These are phyloP conservation scores for Drosophila bunnanda DNA, from an alignment of 2,888 invertebrate species.

Conservation along the genomic window DNA sequence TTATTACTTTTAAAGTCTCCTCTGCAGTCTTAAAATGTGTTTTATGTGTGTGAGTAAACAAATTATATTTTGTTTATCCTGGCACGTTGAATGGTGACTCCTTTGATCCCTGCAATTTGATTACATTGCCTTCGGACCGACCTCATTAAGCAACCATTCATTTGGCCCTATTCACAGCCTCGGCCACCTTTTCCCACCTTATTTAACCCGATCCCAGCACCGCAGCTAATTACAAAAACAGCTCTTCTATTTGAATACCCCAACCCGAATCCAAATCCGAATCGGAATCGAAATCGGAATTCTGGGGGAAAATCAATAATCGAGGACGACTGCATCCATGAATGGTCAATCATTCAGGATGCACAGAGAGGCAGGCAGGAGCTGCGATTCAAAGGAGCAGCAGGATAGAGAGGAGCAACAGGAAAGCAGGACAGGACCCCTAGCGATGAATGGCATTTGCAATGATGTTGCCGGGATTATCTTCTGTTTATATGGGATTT, in stretches of 20 bases:
- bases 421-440: slow-evolving; percentile 37
- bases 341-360: slow-evolving; percentile 38
- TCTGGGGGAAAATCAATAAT: slow-evolving; percentile 40
- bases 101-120: slow-evolving; percentile 23
- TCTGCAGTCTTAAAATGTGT: too few species aligned
- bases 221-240: slow-evolving; percentile 63
- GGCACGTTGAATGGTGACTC: background rate
- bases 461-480: slow-evolving; percentile 71
- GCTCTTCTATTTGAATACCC: slow-evolving; percentile 56
- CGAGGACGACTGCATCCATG: slow-evolving; percentile 40
- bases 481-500: slow-evolving; percentile 78
- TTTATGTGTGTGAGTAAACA: background rate
- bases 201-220: slow-evolving; percentile 7
- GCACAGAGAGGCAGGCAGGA: slow-evolving; percentile 3
- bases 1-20: background rate
- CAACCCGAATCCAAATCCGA: slow-evolving; percentile 10
- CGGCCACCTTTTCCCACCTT: slow-evolving; percentile 8
- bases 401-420: slow-evolving; percentile 18
- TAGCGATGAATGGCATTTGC: slow-evolving; percentile 59
- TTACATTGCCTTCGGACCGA: slow-evolving; percentile 7
- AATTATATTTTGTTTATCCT: slow-evolving; percentile 11
- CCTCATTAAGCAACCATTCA: slow-evolving; percentile 28
- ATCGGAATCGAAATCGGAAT: slow-evolving; percentile 7
- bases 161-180: slow-evolving; percentile 8
- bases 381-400: slow-evolving; percentile 29